These are phyloP conservation scores for Xylocopa sonorina DNA, from an alignment of 1,140 invertebrate species.

Conservation along the genomic window DNA sequence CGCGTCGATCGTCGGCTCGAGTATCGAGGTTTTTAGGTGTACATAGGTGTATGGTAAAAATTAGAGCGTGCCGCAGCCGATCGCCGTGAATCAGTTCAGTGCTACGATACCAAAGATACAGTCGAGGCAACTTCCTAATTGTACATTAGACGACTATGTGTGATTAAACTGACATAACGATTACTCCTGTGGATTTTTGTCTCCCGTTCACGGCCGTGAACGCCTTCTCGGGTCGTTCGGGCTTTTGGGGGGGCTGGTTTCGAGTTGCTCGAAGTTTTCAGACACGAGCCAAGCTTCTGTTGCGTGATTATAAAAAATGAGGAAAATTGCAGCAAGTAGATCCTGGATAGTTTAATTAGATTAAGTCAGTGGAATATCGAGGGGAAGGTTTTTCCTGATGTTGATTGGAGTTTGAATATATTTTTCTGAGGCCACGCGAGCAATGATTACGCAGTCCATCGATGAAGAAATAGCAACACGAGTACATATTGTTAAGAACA, in stretches of 20 bases:
- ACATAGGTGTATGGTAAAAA: slow-evolving; percentile 45
- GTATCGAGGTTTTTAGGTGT: slow-evolving; percentile 51
- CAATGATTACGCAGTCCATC: not conserved
- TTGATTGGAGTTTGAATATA: too few species aligned
- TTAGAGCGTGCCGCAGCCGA: slow-evolving; percentile 19
- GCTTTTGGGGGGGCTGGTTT: not conserved
- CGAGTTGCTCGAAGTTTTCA: not conserved
- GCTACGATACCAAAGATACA: slow-evolving; percentile 61
- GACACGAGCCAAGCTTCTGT: not conserved
- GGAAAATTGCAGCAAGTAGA: too few species aligned
- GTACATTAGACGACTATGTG: slow-evolving; percentile 53
- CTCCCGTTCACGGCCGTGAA: not conserved
- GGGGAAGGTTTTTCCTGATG: too few species aligned
- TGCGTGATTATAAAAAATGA: too few species aligned
- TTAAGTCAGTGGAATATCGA: too few species aligned
- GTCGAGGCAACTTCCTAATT: slow-evolving; percentile 50
- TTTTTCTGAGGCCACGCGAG: not conserved
- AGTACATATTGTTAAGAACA: not conserved
- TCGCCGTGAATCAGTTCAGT: slow-evolving; percentile 64
- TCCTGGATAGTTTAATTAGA: too few species aligned
- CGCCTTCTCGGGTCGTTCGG: not conserved
- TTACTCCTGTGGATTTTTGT: slow-evolving; percentile 6
- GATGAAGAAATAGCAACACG: not conserved
- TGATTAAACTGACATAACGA: slow-evolving; percentile 35
- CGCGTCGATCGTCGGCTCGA: slow-evolving; percentile 35